Percentiles rank a stretch among this genome's conserved stretches.
Conservation (phyloP, 2,113 vertebrate genomes). For the Microcebus ravelobensis region DNA sequence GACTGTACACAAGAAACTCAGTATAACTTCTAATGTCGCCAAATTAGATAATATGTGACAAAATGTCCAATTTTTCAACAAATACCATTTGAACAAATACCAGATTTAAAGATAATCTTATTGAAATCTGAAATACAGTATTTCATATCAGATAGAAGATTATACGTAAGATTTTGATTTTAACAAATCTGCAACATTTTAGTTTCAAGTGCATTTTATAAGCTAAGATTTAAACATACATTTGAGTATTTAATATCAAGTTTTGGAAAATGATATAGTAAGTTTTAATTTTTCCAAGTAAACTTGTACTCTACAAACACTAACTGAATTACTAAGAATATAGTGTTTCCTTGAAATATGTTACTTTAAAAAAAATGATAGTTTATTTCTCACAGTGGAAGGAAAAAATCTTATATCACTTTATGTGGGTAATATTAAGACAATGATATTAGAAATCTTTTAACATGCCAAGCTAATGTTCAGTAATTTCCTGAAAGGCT, state of each 20-base stretch:
- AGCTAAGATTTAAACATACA: constrained; percentile 17
- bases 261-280: constrained; percentile 41
- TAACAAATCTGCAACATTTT: constrained; percentile 15
- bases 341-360: not conserved
- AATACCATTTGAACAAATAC: constrained; percentile 52
- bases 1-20: not conserved
- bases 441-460: not conserved
- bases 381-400: not conserved
- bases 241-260: not conserved
- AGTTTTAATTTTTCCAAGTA: constrained; percentile 38
- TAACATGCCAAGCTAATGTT: not conserved
- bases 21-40: constrained; percentile 48
- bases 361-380: not conserved
- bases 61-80: constrained; percentile 44
- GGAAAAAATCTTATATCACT: not conserved
- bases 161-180: constrained; percentile 32
- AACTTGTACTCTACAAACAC: not conserved
- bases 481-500: constrained; percentile 12
- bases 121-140: constrained; percentile 42
- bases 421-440: not conserved
- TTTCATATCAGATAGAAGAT: constrained; percentile 30
- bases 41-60: constrained; percentile 43
- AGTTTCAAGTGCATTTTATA: constrained; percentile 36
- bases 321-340: not conserved
- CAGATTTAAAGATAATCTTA: constrained; percentile 60